These are phyloP conservation scores for Psittacula derbiana DNA, from an alignment of 2,797 vertebrate species.

Conservation along the genomic window DNA sequence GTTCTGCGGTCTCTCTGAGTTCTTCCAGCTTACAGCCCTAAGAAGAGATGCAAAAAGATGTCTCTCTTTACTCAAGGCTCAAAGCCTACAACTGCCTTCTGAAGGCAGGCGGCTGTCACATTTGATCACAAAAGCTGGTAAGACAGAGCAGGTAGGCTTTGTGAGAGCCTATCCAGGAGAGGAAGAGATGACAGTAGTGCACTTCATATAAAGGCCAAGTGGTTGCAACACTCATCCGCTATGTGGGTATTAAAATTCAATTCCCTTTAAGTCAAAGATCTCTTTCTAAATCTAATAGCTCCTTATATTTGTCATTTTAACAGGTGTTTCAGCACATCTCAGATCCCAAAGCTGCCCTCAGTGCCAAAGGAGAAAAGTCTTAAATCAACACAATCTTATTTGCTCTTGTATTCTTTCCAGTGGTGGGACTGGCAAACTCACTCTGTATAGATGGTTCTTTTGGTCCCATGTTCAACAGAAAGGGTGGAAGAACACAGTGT, in stretches of 20 bases:
- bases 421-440: not conserved
- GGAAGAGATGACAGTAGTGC: not conserved
- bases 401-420: not conserved
- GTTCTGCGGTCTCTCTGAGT: not conserved
- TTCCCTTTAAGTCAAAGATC: not conserved
- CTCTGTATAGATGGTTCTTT: not conserved
- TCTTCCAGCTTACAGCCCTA: not conserved
- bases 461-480: not conserved
- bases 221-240: not conserved
- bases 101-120: fast-evolving
- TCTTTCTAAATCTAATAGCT: not conserved
- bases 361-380: not conserved
- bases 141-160: not conserved
- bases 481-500: not conserved
- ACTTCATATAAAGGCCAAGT: not conserved
- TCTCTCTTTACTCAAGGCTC: not conserved
- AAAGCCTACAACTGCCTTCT: not conserved
- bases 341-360: not conserved
- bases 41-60: not conserved
- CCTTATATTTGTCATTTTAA: not conserved
- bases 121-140: not conserved
- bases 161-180: not conserved
- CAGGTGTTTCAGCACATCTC: not conserved
- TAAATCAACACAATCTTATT: not conserved
- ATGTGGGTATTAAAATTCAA: not conserved